Evolutionary conservation across 2,797 vertebrate species (phyloP).

Genomic region (Mus caroli): DNA sequence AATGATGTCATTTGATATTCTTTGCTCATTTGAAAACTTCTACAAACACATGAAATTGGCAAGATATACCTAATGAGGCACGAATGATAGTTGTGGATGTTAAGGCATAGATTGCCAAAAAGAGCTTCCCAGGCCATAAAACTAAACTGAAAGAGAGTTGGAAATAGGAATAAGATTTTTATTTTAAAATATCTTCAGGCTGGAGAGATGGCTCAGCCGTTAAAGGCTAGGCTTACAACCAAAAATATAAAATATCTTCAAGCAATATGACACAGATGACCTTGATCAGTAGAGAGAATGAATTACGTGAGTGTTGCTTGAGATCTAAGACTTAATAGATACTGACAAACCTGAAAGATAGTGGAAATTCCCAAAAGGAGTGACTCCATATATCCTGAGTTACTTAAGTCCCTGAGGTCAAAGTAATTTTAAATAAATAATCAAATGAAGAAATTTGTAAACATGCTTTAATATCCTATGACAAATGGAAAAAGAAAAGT

Average conservation of each 20-base stretch:
- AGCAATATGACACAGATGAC: background rate
- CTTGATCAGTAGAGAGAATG: background rate
- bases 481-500: background rate
- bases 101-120: background rate
- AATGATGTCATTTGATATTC: background rate
- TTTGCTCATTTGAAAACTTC: conserved; percentile 18
- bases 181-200: conserved; percentile 41
- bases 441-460: background rate
- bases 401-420: background rate
- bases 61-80: background rate
- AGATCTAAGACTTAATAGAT: background rate
- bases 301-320: background rate
- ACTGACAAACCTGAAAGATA: background rate
- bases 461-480: background rate
- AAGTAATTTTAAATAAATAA: conserved; percentile 17
- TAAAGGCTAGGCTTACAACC: too few relatives aligned
- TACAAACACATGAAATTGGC: background rate
- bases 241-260: conserved; percentile 8
- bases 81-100: background rate
- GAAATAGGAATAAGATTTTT: background rate
- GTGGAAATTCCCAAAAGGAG: background rate
- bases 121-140: background rate
- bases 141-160: background rate
- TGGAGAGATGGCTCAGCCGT: too few relatives aligned
- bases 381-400: background rate